A percentile compares a stretch with the other conserved stretches of the same genome.
Evolutionary conservation across 1,140 invertebrate genomes (phyloP).

Genomic region (Amyelois transitella): DNA sequence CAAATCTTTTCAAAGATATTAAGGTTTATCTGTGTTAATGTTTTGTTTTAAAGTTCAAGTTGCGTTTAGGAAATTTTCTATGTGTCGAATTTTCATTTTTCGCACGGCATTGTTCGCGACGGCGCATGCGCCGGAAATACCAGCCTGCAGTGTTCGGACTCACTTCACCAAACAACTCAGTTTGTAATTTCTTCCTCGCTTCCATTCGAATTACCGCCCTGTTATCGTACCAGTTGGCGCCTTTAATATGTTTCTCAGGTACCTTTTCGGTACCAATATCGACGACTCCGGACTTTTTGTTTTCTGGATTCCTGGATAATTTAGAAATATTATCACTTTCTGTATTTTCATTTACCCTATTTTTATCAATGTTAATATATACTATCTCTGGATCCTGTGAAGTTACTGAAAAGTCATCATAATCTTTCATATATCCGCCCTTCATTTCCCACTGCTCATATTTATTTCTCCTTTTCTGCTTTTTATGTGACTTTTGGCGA

Average conservation of each 20-base stretch:
- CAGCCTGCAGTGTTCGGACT: conserved; percentile 47
- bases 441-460: conserved; percentile 64
- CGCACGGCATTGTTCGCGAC: conserved; percentile 54
- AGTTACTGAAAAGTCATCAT: conserved; percentile 39
- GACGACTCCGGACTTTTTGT: neutral
- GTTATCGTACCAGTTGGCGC: conserved; percentile 51
- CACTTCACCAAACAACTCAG: conserved; percentile 45
- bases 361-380: conserved; percentile 11
- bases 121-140: conserved; percentile 64
- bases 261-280: conserved; percentile 5
- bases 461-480: conserved; percentile 54
- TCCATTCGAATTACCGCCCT: conserved; percentile 37
- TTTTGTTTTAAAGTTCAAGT: conserved; percentile 48
- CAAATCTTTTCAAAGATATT: neutral
- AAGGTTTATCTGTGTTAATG: conserved; percentile 21
- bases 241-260: conserved; percentile 6
- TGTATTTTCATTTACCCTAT: conserved; percentile 7
- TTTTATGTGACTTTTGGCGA: conserved; percentile 47
- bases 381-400: conserved; percentile 20
- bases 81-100: conserved; percentile 35
- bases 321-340: conserved; percentile 4
- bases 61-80: conserved; percentile 29
- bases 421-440: conserved; percentile 51
- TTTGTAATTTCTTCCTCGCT: conserved; percentile 45
- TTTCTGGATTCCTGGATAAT: neutral